Conservation (phyloP, 2,888 invertebrate genomes). For the Micoletzkya japonica region DNA sequence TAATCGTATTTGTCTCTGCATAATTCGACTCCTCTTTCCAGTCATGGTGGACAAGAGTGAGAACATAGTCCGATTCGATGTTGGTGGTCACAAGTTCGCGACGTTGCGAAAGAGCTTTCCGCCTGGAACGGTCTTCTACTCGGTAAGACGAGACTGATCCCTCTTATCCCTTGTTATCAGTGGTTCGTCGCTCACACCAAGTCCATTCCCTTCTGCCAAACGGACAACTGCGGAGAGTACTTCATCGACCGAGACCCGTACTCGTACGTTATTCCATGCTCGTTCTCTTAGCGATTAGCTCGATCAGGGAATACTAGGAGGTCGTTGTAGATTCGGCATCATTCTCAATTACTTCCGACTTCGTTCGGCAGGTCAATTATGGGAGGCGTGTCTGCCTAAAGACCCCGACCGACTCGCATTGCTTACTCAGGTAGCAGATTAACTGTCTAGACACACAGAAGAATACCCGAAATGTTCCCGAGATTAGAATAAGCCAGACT, state of each 20-base stretch:
- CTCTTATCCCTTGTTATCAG: constrained; percentile 32
- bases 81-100: constrained; percentile 49
- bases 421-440: constrained; percentile 45
- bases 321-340: constrained; percentile 49
- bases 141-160: constrained; percentile 8
- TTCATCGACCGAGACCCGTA: constrained; percentile 61
- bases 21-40: not conserved
- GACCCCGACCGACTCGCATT: constrained; percentile 57
- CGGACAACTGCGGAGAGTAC: constrained; percentile 53
- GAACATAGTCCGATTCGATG: constrained; percentile 54
- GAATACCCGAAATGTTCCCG: no score
- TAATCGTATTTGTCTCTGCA: no score
- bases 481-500: no score
- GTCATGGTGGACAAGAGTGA: constrained; percentile 28
- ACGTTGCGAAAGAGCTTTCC: constrained; percentile 42
- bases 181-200: constrained; percentile 58
- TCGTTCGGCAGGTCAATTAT: constrained; percentile 49
- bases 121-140: constrained; percentile 43
- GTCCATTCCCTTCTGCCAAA: constrained; percentile 45
- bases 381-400: constrained; percentile 62
- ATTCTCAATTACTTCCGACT: constrained; percentile 61
- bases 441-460: no score
- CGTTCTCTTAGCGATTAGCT: not conserved
- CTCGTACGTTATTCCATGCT: constrained; percentile 38
- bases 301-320: not conserved